These are phyloP conservation scores for Apogon hyalosoma DNA, from an alignment of 2,797 vertebrate species.

Conservation along the genomic window DNA sequence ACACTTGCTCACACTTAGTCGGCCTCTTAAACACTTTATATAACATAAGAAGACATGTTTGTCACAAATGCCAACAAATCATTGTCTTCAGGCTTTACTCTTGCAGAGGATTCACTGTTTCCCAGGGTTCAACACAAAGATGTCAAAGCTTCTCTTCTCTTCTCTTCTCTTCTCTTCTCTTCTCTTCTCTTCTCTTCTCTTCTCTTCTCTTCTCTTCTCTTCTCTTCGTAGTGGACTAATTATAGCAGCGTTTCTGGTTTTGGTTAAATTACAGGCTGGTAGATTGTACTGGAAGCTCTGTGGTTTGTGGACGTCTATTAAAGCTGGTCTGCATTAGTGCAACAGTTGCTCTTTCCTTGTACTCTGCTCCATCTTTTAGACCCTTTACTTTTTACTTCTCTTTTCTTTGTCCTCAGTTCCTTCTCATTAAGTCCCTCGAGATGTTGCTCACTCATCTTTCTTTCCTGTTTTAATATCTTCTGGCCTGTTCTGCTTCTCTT, in stretches of 20 bases:
- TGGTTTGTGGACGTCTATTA: constrained; percentile 28
- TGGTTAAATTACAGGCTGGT: constrained; percentile 56
- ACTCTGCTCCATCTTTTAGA: not conserved
- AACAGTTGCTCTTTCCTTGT: constrained; percentile 10
- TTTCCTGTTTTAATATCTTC: not conserved
- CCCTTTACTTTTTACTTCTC: not conserved
- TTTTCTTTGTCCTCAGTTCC: not conserved
- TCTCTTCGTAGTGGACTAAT: constrained; percentile 24
- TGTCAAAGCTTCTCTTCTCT: constrained; percentile 1
- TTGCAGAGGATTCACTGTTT: not conserved
- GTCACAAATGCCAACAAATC: not conserved
- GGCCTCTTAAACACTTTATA: not conserved
- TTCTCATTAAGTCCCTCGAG: too few relatives aligned
- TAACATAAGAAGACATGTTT: too few relatives aligned
- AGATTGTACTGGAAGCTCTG: constrained; percentile 28
- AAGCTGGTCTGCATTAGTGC: constrained; percentile 33
- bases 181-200: not conserved
- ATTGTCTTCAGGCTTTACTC: not conserved
- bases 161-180: constrained; percentile 1
- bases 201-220: constrained; percentile 1
- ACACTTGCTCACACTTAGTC: constrained; percentile 29
- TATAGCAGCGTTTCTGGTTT: constrained; percentile 40
- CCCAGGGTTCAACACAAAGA: not conserved
- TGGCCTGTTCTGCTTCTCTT: not conserved
- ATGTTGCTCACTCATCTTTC: not conserved